phyloP scores from a whole-genome alignment of 1,140 invertebrate genomes.

The Gerris buenoi region DNA sequence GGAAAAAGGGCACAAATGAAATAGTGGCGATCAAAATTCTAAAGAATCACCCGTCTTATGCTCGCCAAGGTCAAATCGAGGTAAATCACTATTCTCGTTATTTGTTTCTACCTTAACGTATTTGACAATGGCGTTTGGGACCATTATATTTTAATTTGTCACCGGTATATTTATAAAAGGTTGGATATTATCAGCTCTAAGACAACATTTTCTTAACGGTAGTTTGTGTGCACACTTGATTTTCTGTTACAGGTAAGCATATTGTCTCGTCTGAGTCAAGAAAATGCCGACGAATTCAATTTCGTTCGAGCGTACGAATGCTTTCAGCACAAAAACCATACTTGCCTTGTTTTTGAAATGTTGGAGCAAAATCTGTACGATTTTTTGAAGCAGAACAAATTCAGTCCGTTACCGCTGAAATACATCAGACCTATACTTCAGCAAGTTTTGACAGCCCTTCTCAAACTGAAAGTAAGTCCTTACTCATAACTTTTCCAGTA shows the following conservation, averaged over 20 bases:
- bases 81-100: constrained; percentile 35
- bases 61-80: constrained; percentile 98
- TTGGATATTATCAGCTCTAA: too few species aligned
- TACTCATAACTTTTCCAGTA: too few species aligned
- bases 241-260: constrained; percentile 63
- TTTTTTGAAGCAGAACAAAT: constrained; percentile 99
- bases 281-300: constrained; percentile 99
- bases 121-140: too few species aligned
- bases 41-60: constrained; percentile 99
- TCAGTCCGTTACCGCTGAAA: constrained; percentile 91
- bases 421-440: constrained; percentile 97
- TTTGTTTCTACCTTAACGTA: too few species aligned
- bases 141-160: too few species aligned
- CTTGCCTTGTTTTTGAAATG: constrained; percentile 99
- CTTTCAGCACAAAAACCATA: constrained; percentile 99
- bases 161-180: too few species aligned
- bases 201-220: too few species aligned
- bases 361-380: constrained; percentile 99
- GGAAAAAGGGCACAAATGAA: constrained; percentile 99
- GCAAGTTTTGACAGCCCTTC: constrained; percentile 93
- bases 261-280: constrained; percentile 88
- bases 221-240: too few species aligned
- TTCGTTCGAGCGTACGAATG: constrained; percentile 99
- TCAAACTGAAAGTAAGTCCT: constrained; percentile 84
- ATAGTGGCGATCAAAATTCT: constrained; percentile 99